Conservation (phyloP, 2,888 invertebrate genomes). For the Ochropleura plecta region DNA sequence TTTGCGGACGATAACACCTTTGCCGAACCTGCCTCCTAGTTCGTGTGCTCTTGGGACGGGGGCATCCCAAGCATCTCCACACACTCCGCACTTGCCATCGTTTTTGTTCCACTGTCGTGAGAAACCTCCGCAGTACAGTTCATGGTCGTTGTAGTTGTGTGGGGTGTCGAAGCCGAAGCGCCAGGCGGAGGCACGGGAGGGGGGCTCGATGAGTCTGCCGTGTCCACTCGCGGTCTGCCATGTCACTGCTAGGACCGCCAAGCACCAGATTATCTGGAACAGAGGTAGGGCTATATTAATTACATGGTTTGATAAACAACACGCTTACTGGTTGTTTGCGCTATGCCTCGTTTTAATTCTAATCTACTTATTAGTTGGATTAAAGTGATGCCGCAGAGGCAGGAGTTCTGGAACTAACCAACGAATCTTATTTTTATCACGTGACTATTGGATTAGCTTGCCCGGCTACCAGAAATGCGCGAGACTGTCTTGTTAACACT, state of each 20-base stretch:
- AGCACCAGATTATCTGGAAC: constrained; percentile 84
- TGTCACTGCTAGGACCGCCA: constrained; percentile 75
- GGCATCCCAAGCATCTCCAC: constrained; percentile 96
- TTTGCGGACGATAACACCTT: constrained; percentile 95
- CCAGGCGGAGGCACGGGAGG: constrained; percentile 97
- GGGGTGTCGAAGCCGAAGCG: constrained; percentile 97
- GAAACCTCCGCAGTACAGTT: constrained; percentile 96
- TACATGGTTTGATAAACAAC: not conserved
- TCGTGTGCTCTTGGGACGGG: constrained; percentile 94
- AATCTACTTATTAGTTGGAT: not conserved
- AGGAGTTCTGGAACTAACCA: not conserved
- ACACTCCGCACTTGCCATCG: constrained; percentile 96
- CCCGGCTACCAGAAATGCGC: not conserved
- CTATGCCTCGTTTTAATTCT: not conserved
- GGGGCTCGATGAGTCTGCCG: constrained; percentile 95
- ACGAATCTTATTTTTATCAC: not conserved
- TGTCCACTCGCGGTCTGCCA: constrained; percentile 89
- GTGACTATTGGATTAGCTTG: not conserved
- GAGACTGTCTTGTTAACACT: constrained; percentile 1
- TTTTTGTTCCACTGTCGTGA: constrained; percentile 95
- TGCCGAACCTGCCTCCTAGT: constrained; percentile 95
- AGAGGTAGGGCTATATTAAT: constrained; percentile 37
- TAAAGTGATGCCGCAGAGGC: not conserved
- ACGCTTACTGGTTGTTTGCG: not conserved
- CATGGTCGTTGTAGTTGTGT: constrained; percentile 97